A percentile compares a stretch with the other conserved stretches of the same genome.
These are phyloP conservation scores for Bradynema listronoti DNA, from an alignment of 1,140 invertebrate genomes.

Conservation along the genomic window DNA sequence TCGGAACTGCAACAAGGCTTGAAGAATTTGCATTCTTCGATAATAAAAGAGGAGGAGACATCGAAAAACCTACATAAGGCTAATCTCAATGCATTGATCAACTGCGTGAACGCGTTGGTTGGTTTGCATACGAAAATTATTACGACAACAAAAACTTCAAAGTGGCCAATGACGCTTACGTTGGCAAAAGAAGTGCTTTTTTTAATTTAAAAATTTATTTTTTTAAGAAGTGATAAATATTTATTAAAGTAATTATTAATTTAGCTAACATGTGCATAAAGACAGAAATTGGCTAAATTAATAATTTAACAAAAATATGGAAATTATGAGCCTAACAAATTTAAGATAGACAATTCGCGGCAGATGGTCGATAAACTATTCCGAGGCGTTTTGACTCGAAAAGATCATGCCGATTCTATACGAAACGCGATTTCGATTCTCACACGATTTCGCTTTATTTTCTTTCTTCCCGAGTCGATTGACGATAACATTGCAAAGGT, in stretches of 20 bases:
- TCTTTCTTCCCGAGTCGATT: slow-evolving; percentile 81
- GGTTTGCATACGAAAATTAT: slow-evolving; percentile 40
- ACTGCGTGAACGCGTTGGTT: slow-evolving; percentile 54
- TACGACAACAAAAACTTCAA: slow-evolving; percentile 23
- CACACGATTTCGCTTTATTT: slow-evolving; percentile 81
- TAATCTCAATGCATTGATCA: slow-evolving; percentile 54
- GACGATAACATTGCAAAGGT: slow-evolving; percentile 80
- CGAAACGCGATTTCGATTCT: slow-evolving; percentile 85
- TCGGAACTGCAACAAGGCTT: slow-evolving; percentile 44
- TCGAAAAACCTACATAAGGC: slow-evolving; percentile 55
- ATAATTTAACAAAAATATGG: background rate
- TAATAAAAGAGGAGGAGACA: slow-evolving; percentile 41
- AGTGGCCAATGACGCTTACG: slow-evolving; percentile 40
- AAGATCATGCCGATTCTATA: slow-evolving; percentile 89
- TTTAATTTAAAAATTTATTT: too few species aligned
- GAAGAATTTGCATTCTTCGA: slow-evolving; percentile 43
- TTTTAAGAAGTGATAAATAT: too few species aligned
- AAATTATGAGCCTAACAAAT: background rate
- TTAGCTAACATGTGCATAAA: too few species aligned
- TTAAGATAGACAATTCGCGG: slow-evolving; percentile 70
- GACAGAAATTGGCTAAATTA: too few species aligned
- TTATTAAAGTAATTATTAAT: slow-evolving; percentile 9
- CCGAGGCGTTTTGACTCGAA: slow-evolving; percentile 80
- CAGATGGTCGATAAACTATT: slow-evolving; percentile 84
- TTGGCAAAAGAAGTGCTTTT: slow-evolving; percentile 30